Evolutionary conservation across 1,140 invertebrate species (phyloP).

Genomic region (Drepana arcuata): DNA sequence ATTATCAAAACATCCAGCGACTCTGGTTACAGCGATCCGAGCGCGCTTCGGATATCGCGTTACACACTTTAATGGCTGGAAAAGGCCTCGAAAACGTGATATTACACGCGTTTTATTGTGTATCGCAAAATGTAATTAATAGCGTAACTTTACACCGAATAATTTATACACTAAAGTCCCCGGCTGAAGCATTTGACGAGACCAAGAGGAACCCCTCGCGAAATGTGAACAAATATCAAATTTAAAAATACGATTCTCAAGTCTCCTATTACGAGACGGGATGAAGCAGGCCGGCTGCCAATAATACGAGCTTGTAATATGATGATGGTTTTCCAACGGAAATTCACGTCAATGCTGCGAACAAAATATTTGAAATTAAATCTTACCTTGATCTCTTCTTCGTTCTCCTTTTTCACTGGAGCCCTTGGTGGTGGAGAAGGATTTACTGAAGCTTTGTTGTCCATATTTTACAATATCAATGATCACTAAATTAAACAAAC

Average conservation of each 20-base stretch:
- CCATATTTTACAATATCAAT: conserved; percentile 38
- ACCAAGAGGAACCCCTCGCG: conserved; percentile 31
- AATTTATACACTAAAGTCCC: conserved; percentile 61
- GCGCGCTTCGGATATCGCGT: conserved; percentile 67
- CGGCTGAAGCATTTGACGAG: no score
- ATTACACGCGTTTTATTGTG: conserved; percentile 70
- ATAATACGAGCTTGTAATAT: conserved; percentile 40
- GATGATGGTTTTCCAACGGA: conserved; percentile 42
- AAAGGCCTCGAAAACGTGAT: conserved; percentile 71
- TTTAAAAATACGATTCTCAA: conserved; percentile 64
- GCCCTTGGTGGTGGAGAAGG: conserved; percentile 42
- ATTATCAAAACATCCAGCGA: conserved; percentile 71
- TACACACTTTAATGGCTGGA: conserved; percentile 72
- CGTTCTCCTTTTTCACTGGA: conserved; percentile 68
- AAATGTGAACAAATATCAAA: conserved; percentile 43
- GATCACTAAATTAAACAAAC: conserved; percentile 17
- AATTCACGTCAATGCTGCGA: conserved; percentile 41
- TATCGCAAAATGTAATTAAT: conserved; percentile 70
- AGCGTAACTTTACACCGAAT: conserved; percentile 59
- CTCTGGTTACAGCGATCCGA: conserved; percentile 69
- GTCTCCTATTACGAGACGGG: conserved; percentile 48
- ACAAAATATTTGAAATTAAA: conserved; percentile 27
- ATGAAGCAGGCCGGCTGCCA: conserved; percentile 55
- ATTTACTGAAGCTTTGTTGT: conserved; percentile 36
- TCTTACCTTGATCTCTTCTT: conserved; percentile 71